Base-by-base conservation (phyloP, 2,113 vertebrate species). In the Clarias magur region DNA sequence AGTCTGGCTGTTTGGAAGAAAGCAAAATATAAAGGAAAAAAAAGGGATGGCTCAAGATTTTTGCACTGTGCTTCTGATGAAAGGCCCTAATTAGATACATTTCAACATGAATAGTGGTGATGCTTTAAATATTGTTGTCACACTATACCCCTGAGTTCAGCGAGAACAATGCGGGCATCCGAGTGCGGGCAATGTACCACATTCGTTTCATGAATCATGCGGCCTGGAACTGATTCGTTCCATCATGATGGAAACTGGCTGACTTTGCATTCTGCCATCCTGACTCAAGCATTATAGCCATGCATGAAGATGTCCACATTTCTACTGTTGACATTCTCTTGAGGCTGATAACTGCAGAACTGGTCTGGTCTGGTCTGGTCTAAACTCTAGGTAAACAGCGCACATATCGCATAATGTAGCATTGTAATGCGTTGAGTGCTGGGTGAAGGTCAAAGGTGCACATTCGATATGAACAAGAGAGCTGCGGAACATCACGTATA, bases 381-480 rank as follows among this genome's bases (percentile, higher is more conserved):
- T 19, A 53, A 68, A 25, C 38, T 67, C 34, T 30, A 17, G 17
- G 38, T 25, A 83, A 56, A 30, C 27, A 63, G 59, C 27, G 48
- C 21, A 63, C 73, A 63, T 79, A 53, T 4, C 30, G 3, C 2
- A 86, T 9, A 16, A 25, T 42, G 9, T 57, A 27, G 10, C 23
- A 80, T 30, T 21, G 2, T 34, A 79, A 53, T 79, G 34, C 56
- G 21, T 12, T 16, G n/a, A 80, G 63, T 19, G 21, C 48, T 38
- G 59, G 59, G 9, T 42, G 23, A 42, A 42, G 42, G 54, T 87
- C 17, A 87, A 87, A 63, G 25, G 11, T 3, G 6, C n/a, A 54
- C 68, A 15, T 82, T 27, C 3, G n/a, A 82, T 73, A 60, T 1
- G 11, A 86, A 27, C 25, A 86, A 86, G 65, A 86, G 25, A 70